Evolutionary conservation across 2,888 invertebrate genomes (phyloP), one percentile per base, ranked within the genome.

Genomic region (Arctia plantaginis): DNA sequence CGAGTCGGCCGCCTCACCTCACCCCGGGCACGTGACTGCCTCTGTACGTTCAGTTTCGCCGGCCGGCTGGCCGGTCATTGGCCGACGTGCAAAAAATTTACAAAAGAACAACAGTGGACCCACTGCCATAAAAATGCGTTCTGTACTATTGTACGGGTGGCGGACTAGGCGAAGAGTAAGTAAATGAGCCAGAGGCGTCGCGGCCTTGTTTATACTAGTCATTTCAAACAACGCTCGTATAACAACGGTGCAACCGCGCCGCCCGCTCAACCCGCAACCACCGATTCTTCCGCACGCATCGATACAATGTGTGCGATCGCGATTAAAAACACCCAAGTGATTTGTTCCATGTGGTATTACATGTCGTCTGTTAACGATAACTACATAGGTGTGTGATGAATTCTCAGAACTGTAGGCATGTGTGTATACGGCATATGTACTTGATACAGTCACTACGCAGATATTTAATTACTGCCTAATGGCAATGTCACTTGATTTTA

Each of bases 1-100:
- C 87, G 87, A 93, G 89, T 91, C 95, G 92, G 94, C 94, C 94
- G 93, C 93, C 94, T 89, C 95, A 92, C 91, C 95, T 94, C 95
- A 94, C 95, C 95, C 95, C 95, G 93, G 94, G 93, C 95, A 95
- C 95, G 95, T 95, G 95, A 95, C 95, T 95, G 94, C 91, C 90
- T 92, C 92, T 84, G 89, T 89, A 86, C 89, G 92, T 88, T 91
- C 88, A 90, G 92, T 91, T 90, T 91, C 90, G 92, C 95, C 91
- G 91, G 93, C 94, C 93, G 93, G 94, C 91, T 82, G 88, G 88
- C 90, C 93, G 94, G 93, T 93, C 94, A 94, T 95, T 94, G 94
- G 94, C 94, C 93, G 93, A 88, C 85, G 89, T 90, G 91, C 88
- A 90, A 90, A 90, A 91, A 89, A 91, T 90, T 92, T 88, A 88